Conservation (phyloP, 1,140 invertebrate genomes). For the Stenopsyche tienmushanensis region DNA sequence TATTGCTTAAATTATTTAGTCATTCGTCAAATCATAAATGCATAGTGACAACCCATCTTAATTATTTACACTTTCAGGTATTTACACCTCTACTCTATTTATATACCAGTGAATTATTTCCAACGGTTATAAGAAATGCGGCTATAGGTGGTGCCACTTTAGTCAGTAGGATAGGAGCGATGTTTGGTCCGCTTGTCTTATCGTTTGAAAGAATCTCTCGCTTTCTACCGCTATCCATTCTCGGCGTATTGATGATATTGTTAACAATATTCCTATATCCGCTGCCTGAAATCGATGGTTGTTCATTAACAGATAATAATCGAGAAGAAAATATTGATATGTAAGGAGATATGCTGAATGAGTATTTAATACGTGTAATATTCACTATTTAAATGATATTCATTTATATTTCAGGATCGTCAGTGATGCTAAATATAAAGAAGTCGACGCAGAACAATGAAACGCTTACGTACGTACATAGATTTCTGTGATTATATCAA, state of each 20-base stretch:
- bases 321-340: too few species aligned
- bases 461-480: too few species aligned
- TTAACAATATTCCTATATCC: constrained; percentile 47
- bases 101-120: constrained; percentile 69
- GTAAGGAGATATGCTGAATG: too few species aligned
- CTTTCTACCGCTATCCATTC: constrained; percentile 46
- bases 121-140: constrained; percentile 66
- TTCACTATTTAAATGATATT: too few species aligned
- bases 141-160: constrained; percentile 64
- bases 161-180: constrained; percentile 65
- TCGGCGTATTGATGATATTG: constrained; percentile 44
- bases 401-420: too few species aligned
- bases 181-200: constrained; percentile 65
- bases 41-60: not conserved
- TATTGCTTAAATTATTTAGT: constrained; percentile 3
- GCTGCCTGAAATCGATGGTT: constrained; percentile 51
- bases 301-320: constrained; percentile 48
- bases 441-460: too few species aligned
- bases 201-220: constrained; percentile 56
- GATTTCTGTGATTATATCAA: too few species aligned
- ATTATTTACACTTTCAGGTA: constrained; percentile 44
- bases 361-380: too few species aligned
- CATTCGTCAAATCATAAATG: not conserved
- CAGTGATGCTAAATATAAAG: too few species aligned
- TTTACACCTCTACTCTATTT: constrained; percentile 63